Evolutionary conservation across 2,113 vertebrate species (phyloP).

Genomic region (Mus spicilegus): DNA sequence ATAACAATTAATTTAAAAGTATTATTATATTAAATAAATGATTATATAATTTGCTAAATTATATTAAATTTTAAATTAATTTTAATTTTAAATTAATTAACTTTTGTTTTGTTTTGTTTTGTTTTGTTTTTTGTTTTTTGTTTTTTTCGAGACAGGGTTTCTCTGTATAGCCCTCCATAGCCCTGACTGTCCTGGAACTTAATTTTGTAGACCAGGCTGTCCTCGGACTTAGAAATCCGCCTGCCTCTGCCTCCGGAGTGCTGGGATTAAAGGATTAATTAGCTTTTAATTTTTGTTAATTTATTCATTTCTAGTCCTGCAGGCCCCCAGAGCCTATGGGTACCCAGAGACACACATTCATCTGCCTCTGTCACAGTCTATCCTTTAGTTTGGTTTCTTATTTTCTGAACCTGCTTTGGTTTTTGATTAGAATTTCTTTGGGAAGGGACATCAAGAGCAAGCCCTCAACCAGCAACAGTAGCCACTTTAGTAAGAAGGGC

Average conservation of each 20-base stretch:
- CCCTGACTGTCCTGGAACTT: too few relatives aligned
- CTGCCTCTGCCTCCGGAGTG: too few relatives aligned
- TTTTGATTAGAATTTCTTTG: background rate
- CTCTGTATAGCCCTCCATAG: too few relatives aligned
- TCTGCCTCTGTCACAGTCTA: background rate
- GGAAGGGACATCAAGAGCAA: background rate
- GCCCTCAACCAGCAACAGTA: background rate
- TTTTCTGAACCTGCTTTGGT: background rate
- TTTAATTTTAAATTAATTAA: background rate
- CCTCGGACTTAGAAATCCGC: too few relatives aligned
- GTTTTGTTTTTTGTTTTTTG: too few relatives aligned
- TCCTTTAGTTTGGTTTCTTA: background rate
- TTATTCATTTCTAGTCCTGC: background rate
- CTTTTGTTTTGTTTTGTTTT: too few relatives aligned
- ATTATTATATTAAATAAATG: too few relatives aligned
- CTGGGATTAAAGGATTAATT: too few relatives aligned
- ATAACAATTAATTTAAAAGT: too few relatives aligned
- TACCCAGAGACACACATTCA: background rate
- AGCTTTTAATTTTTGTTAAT: background rate
- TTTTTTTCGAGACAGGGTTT: too few relatives aligned
- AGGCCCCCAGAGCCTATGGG: background rate
- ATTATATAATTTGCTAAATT: background rate
- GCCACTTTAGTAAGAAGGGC: background rate
- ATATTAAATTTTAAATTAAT: too few relatives aligned
- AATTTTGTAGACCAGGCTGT: too few relatives aligned